phyloP scores from a whole-genome alignment of 2,113 vertebrate species.

The Vireo altiloquus region DNA sequence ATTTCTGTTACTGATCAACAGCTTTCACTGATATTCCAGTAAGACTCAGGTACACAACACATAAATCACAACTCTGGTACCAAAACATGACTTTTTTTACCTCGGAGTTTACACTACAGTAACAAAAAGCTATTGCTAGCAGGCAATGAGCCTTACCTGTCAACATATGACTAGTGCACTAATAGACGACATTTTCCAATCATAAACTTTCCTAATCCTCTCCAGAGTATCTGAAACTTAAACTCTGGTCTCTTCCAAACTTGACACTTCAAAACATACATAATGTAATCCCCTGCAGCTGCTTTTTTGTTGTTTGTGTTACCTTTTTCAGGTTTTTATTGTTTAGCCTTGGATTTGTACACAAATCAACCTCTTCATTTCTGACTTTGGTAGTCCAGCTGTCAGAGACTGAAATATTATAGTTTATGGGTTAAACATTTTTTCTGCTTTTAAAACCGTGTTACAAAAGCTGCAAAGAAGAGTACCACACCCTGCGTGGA shows the following conservation, averaged over 20 bases:
- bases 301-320: not conserved
- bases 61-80: not conserved
- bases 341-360: not conserved
- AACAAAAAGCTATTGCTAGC: not conserved
- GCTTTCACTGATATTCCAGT: not conserved
- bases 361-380: not conserved
- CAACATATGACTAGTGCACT: not conserved
- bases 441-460: too few relatives aligned
- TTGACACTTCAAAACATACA: not conserved
- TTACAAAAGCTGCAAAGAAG: too few relatives aligned
- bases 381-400: not conserved
- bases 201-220: not conserved
- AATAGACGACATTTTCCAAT: not conserved
- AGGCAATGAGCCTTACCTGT: accelerated
- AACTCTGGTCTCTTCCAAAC: not conserved
- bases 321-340: not conserved
- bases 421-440: too few relatives aligned
- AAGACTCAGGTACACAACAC: not conserved
- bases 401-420: too few relatives aligned
- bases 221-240: not conserved
- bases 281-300: not conserved
- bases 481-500: too few relatives aligned
- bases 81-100: not conserved
- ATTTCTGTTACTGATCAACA: not conserved
- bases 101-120: not conserved